Evolutionary conservation across 1,140 invertebrate species (phyloP), one percentile per base, ranked within the genome.

Genomic region (Drosophila oshimai): DNA sequence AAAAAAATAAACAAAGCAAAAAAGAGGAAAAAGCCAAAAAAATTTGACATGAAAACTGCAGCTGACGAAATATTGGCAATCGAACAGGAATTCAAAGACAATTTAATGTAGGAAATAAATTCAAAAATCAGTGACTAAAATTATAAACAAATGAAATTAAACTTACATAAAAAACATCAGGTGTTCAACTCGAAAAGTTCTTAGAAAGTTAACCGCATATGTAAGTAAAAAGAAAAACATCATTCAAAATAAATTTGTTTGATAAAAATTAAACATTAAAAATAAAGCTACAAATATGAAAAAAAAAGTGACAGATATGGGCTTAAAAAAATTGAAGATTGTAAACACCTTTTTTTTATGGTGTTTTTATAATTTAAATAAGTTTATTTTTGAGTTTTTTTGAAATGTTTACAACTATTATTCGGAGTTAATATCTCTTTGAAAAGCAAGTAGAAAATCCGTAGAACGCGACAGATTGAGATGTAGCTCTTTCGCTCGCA

Each of bases 381-480:
- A n/a, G n/a, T n/a, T n/a, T n/a, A n/a, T n/a, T n/a, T n/a, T n/a
- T n/a, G n/a, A 6, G 6, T 13, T 2, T 13, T 33, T 2, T 33
- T 13, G 12, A 13, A 2, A 33, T 9, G 3, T 36, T 37, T 37
- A 37, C 2, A 6, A 5, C 3, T 36, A 34, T 41, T 6, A 12
- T 47, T 5, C 2, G 51, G 65, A 60, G 74, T 61, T 54, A 33
- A 53, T 31, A 77, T 68, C 7, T 62, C 1, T n/a, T 46, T 69
- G 57, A 45, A 77, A 62, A 72, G 54, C 57, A 64, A 55, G 74
- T 64, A 64, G 44, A 73, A 18, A 41, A 39, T 39, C 24, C 0
- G 4, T 53, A 13, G 26, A 58, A 28, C 29, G 34, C n/a, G 24
- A 61, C 53, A 22, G 34, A 18, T 61, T 10, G 24, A 15, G 9